Evolutionary conservation across 2,888 invertebrate species (phyloP), one percentile per base, ranked within the genome.

Genomic region (Conus canariensis): DNA sequence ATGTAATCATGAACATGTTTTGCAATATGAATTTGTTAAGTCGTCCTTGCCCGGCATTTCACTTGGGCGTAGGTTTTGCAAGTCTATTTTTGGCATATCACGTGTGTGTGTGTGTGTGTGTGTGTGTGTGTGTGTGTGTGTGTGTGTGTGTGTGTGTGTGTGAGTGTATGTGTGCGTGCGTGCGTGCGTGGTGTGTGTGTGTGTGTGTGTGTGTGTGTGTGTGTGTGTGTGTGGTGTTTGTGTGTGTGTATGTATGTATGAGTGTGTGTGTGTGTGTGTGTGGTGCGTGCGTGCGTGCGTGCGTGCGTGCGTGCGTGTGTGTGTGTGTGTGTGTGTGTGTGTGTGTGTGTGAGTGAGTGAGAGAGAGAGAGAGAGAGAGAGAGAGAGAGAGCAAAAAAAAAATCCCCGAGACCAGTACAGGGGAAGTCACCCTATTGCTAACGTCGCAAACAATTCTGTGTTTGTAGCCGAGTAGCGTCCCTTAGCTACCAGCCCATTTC

Each of bases 171-270:
- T n/a, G n/a, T n/a, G n/a, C n/a, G n/a, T n/a, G n/a, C 19, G 30
- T 80, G 80, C 19, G 80, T 80, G 80, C 30, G 30, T 9, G 45
- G 19, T 82, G 80, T 82, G 80, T 82, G 80, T 82, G 80, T 82
- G 30, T 14, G 70, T 70, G 70, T 70, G 70, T 70, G 70, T 70
- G 70, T 70, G 70, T 70, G 70, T 70, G 70, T 70, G 70, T 70
- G 70, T 70, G 70, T 70, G 14, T 70, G 67, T 67, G 67, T 67
- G n/a, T n/a, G n/a, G 80, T 82, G 30, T 14, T n/a, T 45, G 45
- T 45, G 2, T 45, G 2, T 14, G 70, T 22, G 70, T 70, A n/a
- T 70, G 70, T 70, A n/a, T 14, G 70, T 70, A n/a, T 22, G 70
- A 14, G 70, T 70, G 70, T 70, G 70, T 70, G 70, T 70, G 70